These are phyloP conservation scores for Esox masquinongy DNA, from an alignment of 2,797 vertebrate species.

Conservation along the genomic window DNA sequence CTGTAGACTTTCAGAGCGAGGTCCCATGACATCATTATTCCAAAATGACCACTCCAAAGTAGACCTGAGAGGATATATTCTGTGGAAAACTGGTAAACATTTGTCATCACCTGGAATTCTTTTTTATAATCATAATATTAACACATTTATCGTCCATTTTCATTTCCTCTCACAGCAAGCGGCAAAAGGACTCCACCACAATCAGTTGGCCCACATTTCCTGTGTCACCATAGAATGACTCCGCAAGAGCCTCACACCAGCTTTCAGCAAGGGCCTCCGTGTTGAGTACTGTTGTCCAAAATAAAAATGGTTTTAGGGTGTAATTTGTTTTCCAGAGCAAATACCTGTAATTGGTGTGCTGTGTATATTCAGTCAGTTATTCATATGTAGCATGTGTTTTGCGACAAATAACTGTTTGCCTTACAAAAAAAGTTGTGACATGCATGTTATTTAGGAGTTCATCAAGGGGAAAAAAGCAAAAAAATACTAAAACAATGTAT, in stretches of 20 bases:
- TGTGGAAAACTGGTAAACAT: not conserved
- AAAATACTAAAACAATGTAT: not conserved
- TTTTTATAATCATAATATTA: not conserved
- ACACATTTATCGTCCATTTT: not conserved
- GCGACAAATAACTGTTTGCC: not conserved
- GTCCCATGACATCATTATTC: not conserved
- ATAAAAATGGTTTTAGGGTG: not conserved
- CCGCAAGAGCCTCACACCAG: constrained; percentile 14
- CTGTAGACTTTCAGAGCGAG: not conserved
- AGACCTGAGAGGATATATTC: not conserved
- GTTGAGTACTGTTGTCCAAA: not conserved
- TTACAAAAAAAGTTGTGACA: not conserved
- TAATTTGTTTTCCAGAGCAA: not conserved
- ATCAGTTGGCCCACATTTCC: constrained; percentile 48
- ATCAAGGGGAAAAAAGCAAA: not conserved
- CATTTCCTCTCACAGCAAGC: constrained; percentile 22
- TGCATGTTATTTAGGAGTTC: not conserved
- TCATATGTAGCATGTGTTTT: not conserved
- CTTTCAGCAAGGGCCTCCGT: not conserved
- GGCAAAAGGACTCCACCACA: constrained; percentile 15
- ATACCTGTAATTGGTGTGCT: not conserved
- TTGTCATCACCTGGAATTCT: not conserved
- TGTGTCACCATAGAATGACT: constrained; percentile 33
- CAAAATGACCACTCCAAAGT: not conserved
- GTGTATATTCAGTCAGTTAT: not conserved